Evolutionary conservation across 2,888 invertebrate species (phyloP).

Genomic region (Platycnemis pennipes): DNA sequence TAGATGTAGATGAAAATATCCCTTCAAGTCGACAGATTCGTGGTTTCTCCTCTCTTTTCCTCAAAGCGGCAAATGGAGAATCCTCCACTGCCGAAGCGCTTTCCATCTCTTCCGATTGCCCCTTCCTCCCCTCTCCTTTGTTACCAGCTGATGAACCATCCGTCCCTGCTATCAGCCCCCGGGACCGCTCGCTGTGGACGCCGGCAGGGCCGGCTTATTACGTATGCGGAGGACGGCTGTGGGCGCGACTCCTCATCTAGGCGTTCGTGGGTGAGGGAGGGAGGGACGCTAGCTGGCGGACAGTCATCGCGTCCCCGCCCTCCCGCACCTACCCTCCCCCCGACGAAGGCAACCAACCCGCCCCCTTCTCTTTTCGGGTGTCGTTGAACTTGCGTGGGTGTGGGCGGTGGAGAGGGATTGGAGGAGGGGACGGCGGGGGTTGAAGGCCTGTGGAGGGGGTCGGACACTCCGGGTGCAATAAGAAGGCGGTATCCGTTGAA

Average conservation of each 20-base stretch:
- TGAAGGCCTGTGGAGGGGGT: background rate
- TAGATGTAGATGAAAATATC: no score
- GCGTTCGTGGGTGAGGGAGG: no score
- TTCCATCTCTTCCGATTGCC: background rate
- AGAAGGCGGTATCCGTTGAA: background rate
- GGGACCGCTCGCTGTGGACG: no score
- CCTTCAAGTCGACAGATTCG: no score
- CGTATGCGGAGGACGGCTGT: no score
- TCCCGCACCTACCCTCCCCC: background rate
- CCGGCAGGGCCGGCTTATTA: no score
- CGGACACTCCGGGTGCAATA: background rate
- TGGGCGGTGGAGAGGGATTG: background rate
- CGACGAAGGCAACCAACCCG: background rate
- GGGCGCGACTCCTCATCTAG: no score
- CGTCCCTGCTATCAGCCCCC: background rate
- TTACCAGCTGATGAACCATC: background rate
- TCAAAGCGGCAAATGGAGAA: no score
- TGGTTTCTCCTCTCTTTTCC: no score
- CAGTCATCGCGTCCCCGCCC: background rate
- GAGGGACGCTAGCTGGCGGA: no score
- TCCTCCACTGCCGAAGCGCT: background rate
- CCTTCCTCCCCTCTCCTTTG: background rate
- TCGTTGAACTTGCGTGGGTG: constrained; percentile 62
- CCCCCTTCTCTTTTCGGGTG: constrained; percentile 39
- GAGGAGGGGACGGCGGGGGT: background rate